phyloP scores from a whole-genome alignment of 2,888 invertebrate species.

The Pogonocherus hispidulus region DNA sequence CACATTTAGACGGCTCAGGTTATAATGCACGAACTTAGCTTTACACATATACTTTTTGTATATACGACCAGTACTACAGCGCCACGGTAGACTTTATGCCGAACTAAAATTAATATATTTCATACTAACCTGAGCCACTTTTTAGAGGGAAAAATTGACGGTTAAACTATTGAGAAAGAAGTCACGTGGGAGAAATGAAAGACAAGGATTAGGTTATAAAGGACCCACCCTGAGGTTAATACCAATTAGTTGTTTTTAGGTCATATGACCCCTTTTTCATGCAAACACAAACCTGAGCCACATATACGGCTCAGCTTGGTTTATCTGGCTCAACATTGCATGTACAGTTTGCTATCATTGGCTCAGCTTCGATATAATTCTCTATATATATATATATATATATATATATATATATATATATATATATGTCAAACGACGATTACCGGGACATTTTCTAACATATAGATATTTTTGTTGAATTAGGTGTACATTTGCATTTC shows the following conservation, averaged over 20 bases:
- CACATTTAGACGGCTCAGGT: constrained; percentile 1
- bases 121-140: not conserved
- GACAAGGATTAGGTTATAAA: not conserved
- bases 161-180: not conserved
- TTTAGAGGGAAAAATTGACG: not conserved
- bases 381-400: constrained; percentile 2
- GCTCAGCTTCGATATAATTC: not conserved
- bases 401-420: no score
- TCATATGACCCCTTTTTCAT: not conserved
- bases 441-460: no score
- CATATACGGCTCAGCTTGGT: constrained; percentile 2
- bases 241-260: not conserved
- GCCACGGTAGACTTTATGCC: not conserved
- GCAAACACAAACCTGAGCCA: constrained; percentile 1
- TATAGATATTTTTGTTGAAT: no score
- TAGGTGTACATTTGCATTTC: no score
- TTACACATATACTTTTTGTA: not conserved
- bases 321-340: constrained; percentile 2
- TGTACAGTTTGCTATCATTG: not conserved
- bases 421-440: no score
- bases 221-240: not conserved
- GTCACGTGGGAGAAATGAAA: not conserved
- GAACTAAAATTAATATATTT: not conserved
- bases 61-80: not conserved
- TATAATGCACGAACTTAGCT: not conserved